Percentiles rank a stretch among this genome's conserved stretches.
Conservation (phyloP, 1,140 invertebrate genomes). For the Charaxes varanes region DNA sequence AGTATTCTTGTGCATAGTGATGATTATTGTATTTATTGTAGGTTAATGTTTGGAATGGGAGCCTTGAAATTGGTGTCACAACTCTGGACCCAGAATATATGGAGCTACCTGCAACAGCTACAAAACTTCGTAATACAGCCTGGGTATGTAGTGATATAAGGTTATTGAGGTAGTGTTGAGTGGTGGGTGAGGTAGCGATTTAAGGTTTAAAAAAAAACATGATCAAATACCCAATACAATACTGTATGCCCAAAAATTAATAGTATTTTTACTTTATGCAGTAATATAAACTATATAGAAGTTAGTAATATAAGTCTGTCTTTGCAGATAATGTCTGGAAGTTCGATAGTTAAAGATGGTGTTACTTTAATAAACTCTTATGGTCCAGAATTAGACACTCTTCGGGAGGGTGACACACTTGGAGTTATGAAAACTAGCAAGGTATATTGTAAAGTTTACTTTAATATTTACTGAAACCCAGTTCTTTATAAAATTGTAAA, state of each 20-base stretch:
- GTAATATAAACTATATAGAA: constrained; percentile 7
- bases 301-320: constrained; percentile 3
- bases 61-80: constrained; percentile 94
- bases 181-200: too few species aligned
- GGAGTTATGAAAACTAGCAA: constrained; percentile 88
- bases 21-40: too few species aligned
- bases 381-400: constrained; percentile 86
- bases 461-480: neutral
- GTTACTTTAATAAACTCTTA: constrained; percentile 80
- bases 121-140: constrained; percentile 87
- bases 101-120: constrained; percentile 88
- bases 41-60: constrained; percentile 86
- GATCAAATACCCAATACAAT: too few species aligned
- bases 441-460: constrained; percentile 60
- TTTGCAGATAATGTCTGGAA: constrained; percentile 86
- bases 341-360: constrained; percentile 89
- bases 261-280: too few species aligned
- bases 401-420: constrained; percentile 89
- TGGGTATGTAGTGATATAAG: constrained; percentile 78
- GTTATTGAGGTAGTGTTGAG: too few species aligned
- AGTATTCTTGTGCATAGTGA: too few species aligned
- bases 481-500: neutral
- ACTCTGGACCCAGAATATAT: constrained; percentile 87
- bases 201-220: too few species aligned
- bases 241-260: too few species aligned